Percentiles rank a stretch among this genome's conserved stretches.
phyloP scores from a whole-genome alignment of 2,888 invertebrate species.

The Catocala nupta region DNA sequence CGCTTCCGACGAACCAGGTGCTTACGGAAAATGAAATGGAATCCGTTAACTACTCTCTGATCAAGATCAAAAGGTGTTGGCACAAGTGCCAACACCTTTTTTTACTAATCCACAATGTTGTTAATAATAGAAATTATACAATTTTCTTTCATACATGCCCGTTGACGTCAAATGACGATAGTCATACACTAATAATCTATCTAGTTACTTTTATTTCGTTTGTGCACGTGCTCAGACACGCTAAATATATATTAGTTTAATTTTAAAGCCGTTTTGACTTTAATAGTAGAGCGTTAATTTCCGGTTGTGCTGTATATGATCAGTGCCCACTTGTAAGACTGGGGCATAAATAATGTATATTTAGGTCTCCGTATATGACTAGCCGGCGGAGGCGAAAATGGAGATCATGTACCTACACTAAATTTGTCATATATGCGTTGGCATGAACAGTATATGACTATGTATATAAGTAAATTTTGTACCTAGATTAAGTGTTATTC shows the following conservation, averaged over 20 bases:
- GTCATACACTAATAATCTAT: not conserved
- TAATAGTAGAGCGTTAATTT: slow-evolving; percentile 12
- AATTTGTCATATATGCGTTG: slow-evolving; percentile 33
- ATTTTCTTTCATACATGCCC: slow-evolving; percentile 6
- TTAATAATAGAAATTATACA: slow-evolving; percentile 15
- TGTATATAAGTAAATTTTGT: too few relatives aligned
- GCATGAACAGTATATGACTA: too few relatives aligned
- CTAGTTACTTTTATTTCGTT: not conserved
- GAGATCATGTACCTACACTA: slow-evolving; percentile 36
- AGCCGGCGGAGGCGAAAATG: slow-evolving; percentile 26
- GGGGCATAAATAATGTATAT: slow-evolving; percentile 21
- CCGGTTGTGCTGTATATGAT: slow-evolving; percentile 21
- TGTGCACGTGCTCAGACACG: not conserved
- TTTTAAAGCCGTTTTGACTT: not conserved
- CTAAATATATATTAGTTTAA: not conserved
- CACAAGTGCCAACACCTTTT: slow-evolving; percentile 45
- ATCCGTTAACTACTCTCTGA: slow-evolving; percentile 61
- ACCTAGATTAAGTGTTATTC: too few relatives aligned
- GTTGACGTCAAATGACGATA: slow-evolving; percentile 7
- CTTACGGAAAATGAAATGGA: slow-evolving; percentile 68
- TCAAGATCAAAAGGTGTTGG: too few relatives aligned
- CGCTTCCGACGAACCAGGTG: slow-evolving; percentile 51
- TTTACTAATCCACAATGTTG: slow-evolving; percentile 28
- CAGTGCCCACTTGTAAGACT: slow-evolving; percentile 15
- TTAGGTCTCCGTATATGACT: slow-evolving; percentile 34